Base-by-base conservation (phyloP, 2,888 invertebrate genomes). In the Euphydryas editha region DNA sequence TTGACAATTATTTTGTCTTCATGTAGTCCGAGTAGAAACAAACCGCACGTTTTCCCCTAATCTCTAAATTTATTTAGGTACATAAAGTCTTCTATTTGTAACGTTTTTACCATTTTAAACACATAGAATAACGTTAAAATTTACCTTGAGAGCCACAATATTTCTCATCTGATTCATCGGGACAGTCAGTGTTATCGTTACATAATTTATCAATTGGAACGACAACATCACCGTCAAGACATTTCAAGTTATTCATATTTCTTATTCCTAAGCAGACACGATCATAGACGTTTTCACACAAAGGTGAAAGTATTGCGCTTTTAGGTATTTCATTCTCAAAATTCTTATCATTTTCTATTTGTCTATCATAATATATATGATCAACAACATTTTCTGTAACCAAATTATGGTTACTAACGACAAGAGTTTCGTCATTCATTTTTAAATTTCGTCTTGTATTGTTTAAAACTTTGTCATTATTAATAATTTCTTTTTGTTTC, bases 161-260 rank as follows among this genome's bases (percentile, higher is more conserved):
- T 36, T 66, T 72, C 80, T 91, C 91, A 70, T 91, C 90, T 2
- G 84, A 79, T 69, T 71, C 74, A 68, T 85, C 83, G 1, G 70
- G 51, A 57, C 91, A 91, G 58, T 90, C 85, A 36, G 65, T 47
- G 1, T 73, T 69, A 39, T 84, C 85, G 71, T 91, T 78, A 68
- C 90, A 91, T 24, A 91, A 72, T 65, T 83, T 80, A 59, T 78
- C 75, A 54, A 88, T 68, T 8, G 78, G 65, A 44, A 88, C 59
- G 46, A 63, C 68, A 39, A 61, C 73, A 56, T 78, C 75, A 39
- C 78, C 80, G 59, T 76, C 74, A 11, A 66, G 67, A 73, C 90
- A 91, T 39, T 72, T 68, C 44, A 86, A 74, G 67, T 73, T 75
- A 71, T 80, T 80, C 58, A 90, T 73, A n/a, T 69, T 60, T 70